These are phyloP conservation scores for Pocillopora grandis DNA, from an alignment of 92 coral and sea anemone genomes.

Conservation along the genomic window DNA sequence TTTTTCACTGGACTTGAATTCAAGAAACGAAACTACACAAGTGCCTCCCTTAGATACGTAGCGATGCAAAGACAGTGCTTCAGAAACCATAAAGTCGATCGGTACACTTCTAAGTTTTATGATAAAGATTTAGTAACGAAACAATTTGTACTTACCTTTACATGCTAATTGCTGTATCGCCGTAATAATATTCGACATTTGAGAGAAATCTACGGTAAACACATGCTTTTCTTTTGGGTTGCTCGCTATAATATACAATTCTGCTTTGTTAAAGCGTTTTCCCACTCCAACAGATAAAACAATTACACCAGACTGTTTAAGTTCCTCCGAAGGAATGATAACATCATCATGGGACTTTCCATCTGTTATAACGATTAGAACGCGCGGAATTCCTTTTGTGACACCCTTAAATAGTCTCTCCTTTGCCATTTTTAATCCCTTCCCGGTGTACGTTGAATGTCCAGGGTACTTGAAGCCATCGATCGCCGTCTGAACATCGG, in stretches of 20 bases:
- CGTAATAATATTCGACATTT: conserved; percentile 40
- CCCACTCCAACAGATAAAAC: conserved; percentile 72
- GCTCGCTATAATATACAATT: conserved; percentile 65
- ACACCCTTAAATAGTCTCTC: conserved; percentile 60
- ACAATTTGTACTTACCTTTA: conserved; percentile 43
- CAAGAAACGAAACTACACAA: too few species aligned
- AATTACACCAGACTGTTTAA: conserved; percentile 59
- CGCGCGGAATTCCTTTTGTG: conserved; percentile 62
- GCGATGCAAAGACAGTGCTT: too few species aligned
- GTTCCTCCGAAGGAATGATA: conserved; percentile 58
- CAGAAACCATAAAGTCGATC: too few species aligned
- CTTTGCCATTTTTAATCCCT: conserved; percentile 59
- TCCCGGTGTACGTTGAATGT: conserved; percentile 54
- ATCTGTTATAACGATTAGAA: conserved; percentile 71
- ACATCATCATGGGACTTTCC: conserved; percentile 67
- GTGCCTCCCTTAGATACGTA: too few species aligned
- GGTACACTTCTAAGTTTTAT: too few species aligned
- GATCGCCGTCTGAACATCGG: conserved; percentile 50
- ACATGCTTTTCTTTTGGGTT: conserved; percentile 39
- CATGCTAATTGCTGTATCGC: conserved; percentile 49
- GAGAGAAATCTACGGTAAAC: conserved; percentile 71
- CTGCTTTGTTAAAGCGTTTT: conserved; percentile 49
- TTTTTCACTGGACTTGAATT: too few species aligned
- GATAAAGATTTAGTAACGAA: too few species aligned
- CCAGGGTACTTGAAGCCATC: conserved; percentile 54